Evolutionary conservation across 1,140 invertebrate genomes (phyloP).

Genomic region (Neuroterus valhalla): DNA sequence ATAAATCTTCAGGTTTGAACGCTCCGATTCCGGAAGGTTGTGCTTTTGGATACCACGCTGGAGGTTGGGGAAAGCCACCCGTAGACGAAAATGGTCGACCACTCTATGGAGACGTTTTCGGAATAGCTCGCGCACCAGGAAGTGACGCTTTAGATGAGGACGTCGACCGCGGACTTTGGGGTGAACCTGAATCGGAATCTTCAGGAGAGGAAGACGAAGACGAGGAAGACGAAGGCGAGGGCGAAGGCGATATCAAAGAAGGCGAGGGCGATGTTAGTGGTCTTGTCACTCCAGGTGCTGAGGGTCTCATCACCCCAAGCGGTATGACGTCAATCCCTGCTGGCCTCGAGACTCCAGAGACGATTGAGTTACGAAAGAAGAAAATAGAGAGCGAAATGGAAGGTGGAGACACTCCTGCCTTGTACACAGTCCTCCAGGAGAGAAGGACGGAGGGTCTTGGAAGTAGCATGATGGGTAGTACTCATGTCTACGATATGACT

Average conservation of each 20-base stretch:
- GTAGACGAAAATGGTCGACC: constrained; percentile 99
- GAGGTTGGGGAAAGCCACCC: constrained; percentile 99
- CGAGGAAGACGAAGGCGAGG: constrained; percentile 86
- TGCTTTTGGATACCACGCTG: constrained; percentile 99
- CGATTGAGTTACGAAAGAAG: constrained; percentile 97
- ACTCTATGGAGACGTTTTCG: constrained; percentile 99
- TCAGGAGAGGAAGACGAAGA: constrained; percentile 91
- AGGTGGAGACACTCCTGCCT: constrained; percentile 91
- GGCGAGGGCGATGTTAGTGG: constrained; percentile 83
- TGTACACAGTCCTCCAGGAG: constrained; percentile 97
- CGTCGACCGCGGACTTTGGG: constrained; percentile 95
- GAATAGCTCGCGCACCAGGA: constrained; percentile 75
- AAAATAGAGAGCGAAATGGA: constrained; percentile 98
- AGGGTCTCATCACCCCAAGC: constrained; percentile 95
- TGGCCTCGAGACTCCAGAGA: constrained; percentile 98
- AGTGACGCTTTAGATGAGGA: constrained; percentile 87
- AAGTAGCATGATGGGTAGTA: constrained; percentile 98
- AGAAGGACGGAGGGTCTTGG: constrained; percentile 93
- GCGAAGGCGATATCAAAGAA: constrained; percentile 78
- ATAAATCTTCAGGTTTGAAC: constrained; percentile 79
- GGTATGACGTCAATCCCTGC: constrained; percentile 96
- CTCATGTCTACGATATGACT: constrained; percentile 95
- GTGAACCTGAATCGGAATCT: constrained; percentile 97
- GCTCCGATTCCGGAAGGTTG: constrained; percentile 97
- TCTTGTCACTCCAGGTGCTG: constrained; percentile 86